Conservation (phyloP, 1,140 invertebrate genomes). For the Brachionus plicatilis region DNA sequence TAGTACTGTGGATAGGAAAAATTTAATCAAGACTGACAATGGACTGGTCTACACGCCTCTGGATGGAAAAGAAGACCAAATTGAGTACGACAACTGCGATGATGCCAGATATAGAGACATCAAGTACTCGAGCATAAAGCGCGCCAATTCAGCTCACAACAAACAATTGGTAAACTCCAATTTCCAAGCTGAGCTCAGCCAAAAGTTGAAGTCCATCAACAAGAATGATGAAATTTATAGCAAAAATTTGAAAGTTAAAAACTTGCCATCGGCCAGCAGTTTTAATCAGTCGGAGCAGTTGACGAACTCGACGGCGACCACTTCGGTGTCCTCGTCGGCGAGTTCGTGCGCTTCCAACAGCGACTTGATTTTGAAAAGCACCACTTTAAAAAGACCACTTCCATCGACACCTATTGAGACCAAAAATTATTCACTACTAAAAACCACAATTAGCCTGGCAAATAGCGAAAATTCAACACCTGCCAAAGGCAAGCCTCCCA, state of each 20-base stretch:
- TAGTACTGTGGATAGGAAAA: slow-evolving; percentile 1
- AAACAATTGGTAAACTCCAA: neutral
- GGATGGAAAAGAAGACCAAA: slow-evolving; percentile 9
- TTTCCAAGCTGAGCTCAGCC: slow-evolving; percentile 26
- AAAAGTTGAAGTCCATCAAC: slow-evolving; percentile 34
- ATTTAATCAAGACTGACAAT: slow-evolving; percentile 37
- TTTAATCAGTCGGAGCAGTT: slow-evolving; percentile 26
- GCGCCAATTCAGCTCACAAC: neutral
- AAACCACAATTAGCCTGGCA: neutral
- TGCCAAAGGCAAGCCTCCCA: neutral
- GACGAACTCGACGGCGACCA: slow-evolving; percentile 30
- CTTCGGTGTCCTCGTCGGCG: slow-evolving; percentile 22
- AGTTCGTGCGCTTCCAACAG: slow-evolving; percentile 19
- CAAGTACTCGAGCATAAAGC: slow-evolving; percentile 12
- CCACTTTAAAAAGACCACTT: neutral
- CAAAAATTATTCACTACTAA: slow-evolving; percentile 23
- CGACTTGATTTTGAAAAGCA: slow-evolving; percentile 9
- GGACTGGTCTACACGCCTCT: slow-evolving; percentile 22
- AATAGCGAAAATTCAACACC: neutral
- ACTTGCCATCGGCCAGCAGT: neutral
- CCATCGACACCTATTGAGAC: neutral
- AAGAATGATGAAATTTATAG: slow-evolving; percentile 34
- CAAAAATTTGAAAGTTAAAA: slow-evolving; percentile 34
- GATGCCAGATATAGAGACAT: neutral
- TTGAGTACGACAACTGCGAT: slow-evolving; percentile 14